A percentile compares a stretch with the other conserved stretches of the same genome.
Evolutionary conservation across 2,888 invertebrate species (phyloP).

Genomic region (Anagyrus pseudococci): DNA sequence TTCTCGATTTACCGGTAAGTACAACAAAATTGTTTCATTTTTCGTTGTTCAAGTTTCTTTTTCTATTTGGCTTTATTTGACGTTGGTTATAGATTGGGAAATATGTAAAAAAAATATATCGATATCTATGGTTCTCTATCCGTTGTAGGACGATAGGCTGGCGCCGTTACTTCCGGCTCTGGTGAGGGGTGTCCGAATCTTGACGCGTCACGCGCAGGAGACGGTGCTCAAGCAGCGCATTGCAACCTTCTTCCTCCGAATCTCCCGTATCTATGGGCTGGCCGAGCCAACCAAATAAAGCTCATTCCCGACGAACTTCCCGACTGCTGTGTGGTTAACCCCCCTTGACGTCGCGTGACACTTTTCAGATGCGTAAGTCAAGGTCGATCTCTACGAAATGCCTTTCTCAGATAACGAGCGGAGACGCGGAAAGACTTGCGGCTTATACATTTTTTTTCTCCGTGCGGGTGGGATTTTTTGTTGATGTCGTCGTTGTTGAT

Average conservation of each 20-base stretch:
- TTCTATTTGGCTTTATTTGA: not conserved
- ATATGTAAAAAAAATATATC: constrained; percentile 20
- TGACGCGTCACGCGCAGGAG: constrained; percentile 67
- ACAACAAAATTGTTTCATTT: not conserved
- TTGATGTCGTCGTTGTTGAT: too few species aligned
- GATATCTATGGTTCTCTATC: constrained; percentile 39
- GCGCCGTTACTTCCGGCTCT: constrained; percentile 67
- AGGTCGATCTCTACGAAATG: too few species aligned
- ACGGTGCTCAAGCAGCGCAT: constrained; percentile 65
- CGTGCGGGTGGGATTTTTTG: too few species aligned
- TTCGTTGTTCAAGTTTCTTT: not conserved
- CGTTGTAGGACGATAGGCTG: constrained; percentile 63
- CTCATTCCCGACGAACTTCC: not conserved
- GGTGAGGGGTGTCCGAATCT: constrained; percentile 65
- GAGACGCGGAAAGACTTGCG: too few species aligned
- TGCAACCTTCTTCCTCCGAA: constrained; percentile 65
- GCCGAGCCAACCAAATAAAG: constrained; percentile 31
- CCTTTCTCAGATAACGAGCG: too few species aligned
- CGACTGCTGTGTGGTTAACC: not conserved
- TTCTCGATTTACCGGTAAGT: constrained; percentile 68
- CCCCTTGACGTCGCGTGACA: not conserved
- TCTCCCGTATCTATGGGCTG: constrained; percentile 64
- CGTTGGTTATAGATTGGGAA: not conserved
- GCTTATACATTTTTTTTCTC: too few species aligned
- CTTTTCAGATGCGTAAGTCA: not conserved